A percentile compares a stretch with the other conserved stretches of the same genome.
These are phyloP conservation scores for Drosophila nikananu DNA, from an alignment of 1,140 invertebrate species.

Conservation along the genomic window DNA sequence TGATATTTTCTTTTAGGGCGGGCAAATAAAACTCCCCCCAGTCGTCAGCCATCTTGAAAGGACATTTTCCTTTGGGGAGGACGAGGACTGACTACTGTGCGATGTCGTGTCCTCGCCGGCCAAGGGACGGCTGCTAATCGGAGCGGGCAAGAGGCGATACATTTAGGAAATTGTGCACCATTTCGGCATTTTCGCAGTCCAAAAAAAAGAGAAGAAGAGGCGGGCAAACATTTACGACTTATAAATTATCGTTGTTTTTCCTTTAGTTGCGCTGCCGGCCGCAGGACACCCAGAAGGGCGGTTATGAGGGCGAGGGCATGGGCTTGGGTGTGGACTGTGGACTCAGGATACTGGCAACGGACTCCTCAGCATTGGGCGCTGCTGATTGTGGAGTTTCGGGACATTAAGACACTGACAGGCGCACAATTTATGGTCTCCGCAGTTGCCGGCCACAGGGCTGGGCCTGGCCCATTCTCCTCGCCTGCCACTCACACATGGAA, in stretches of 20 bases:
- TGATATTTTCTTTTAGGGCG: slow-evolving; percentile 41
- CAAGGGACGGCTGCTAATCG: slow-evolving; percentile 70
- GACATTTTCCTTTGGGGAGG: slow-evolving; percentile 42
- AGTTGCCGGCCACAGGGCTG: slow-evolving; percentile 58
- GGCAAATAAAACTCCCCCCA: slow-evolving; percentile 47
- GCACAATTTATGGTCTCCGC: slow-evolving; percentile 79
- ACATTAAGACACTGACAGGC: slow-evolving; percentile 83
- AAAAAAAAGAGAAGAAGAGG: slow-evolving; percentile 30
- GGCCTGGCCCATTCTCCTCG: slow-evolving; percentile 67
- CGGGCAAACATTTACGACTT: slow-evolving; percentile 72
- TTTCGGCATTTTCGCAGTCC: slow-evolving; percentile 72
- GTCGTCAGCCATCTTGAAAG: slow-evolving; percentile 64
- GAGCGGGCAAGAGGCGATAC: slow-evolving; percentile 64
- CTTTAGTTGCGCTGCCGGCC: slow-evolving; percentile 59
- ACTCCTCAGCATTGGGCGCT: slow-evolving; percentile 39
- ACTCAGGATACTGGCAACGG: not conserved
- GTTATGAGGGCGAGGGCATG: slow-evolving; percentile 1
- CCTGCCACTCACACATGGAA: slow-evolving; percentile 49
- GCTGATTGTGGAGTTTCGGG: slow-evolving; percentile 80
- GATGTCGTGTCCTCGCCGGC: slow-evolving; percentile 38
- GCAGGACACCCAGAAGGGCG: slow-evolving; percentile 74
- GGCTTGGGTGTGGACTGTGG: slow-evolving; percentile 32
- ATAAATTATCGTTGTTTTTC: slow-evolving; percentile 83
- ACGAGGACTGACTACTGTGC: slow-evolving; percentile 30
- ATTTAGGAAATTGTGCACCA: slow-evolving; percentile 78